A percentile compares a stretch with the other conserved stretches of the same genome.
phyloP scores from a whole-genome alignment of 2,888 invertebrate species.

The Scotopteryx bipunctaria region DNA sequence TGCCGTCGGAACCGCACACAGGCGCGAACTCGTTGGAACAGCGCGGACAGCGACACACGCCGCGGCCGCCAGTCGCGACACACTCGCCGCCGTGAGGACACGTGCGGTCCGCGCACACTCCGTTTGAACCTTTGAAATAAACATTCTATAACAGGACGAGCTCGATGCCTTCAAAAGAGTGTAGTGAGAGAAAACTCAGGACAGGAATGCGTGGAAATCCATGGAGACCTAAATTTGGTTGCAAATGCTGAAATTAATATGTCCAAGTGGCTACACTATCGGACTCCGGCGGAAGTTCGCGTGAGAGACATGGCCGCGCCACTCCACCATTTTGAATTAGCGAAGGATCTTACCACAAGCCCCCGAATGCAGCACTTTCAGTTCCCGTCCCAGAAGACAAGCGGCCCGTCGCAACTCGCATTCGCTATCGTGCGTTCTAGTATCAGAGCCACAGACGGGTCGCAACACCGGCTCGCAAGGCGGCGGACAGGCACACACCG shows the following conservation, averaged over 20 bases:
- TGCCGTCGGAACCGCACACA: conserved; percentile 92
- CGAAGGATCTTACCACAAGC: conserved; percentile 78
- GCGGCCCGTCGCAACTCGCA: conserved; percentile 91
- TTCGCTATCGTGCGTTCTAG: conserved; percentile 91
- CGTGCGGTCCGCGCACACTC: conserved; percentile 86
- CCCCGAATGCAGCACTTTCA: conserved; percentile 71
- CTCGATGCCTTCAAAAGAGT: too few species aligned
- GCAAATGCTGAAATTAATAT: too few species aligned
- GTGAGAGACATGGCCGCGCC: too few species aligned
- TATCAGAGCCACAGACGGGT: conserved; percentile 93
- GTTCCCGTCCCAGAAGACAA: conserved; percentile 83
- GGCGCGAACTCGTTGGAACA: conserved; percentile 93
- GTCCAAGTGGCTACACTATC: too few species aligned
- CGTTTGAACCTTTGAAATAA: conserved; percentile 81
- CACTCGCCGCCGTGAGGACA: conserved; percentile 90
- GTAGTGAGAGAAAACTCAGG: too few species aligned
- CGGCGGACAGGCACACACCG: conserved; percentile 92
- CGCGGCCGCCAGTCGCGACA: conserved; percentile 86
- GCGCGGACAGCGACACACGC: conserved; percentile 92
- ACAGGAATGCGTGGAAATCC: too few species aligned
- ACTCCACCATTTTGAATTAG: conserved; percentile 47
- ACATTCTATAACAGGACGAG: too few species aligned
- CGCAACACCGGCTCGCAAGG: conserved; percentile 90
- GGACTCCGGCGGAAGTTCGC: too few species aligned
- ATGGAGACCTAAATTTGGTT: too few species aligned